Evolutionary conservation across 2,113 vertebrate genomes (phyloP).

Genomic region (Muntiacus muntjak): DNA sequence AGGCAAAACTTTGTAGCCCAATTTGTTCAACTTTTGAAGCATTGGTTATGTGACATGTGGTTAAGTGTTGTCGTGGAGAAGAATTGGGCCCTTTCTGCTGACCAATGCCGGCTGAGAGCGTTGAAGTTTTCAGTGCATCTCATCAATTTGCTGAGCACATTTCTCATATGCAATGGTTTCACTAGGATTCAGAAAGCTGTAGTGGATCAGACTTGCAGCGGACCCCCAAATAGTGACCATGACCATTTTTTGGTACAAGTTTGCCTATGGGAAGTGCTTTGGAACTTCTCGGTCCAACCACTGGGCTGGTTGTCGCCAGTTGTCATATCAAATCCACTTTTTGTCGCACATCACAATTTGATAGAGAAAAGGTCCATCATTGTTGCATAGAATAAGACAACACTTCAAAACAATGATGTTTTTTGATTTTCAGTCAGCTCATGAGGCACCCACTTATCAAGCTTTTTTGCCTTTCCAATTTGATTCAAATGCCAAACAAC

Average conservation of each 20-base stretch:
- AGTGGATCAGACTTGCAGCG: not conserved
- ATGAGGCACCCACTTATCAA: not conserved
- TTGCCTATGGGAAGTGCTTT: not conserved
- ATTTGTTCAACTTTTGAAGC: not conserved
- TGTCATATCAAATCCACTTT: not conserved
- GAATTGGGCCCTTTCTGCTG: not conserved
- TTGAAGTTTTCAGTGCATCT: not conserved
- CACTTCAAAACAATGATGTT: not conserved
- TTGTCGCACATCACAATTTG: accelerated
- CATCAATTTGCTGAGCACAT: not conserved
- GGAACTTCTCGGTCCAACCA: not conserved
- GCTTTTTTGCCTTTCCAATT: not conserved
- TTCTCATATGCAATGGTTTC: not conserved
- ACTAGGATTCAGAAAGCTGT: not conserved
- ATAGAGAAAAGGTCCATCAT: not conserved
- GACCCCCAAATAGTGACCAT: not conserved
- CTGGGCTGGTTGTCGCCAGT: not conserved
- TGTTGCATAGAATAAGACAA: accelerated
- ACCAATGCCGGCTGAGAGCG: accelerated
- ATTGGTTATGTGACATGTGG: accelerated
- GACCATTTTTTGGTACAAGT: not conserved
- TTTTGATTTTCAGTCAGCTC: not conserved
- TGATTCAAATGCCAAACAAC: not conserved
- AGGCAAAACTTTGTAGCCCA: not conserved
- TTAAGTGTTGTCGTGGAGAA: not conserved